Base-by-base conservation (phyloP, 2,888 invertebrate species). In the Apamea anceps region DNA sequence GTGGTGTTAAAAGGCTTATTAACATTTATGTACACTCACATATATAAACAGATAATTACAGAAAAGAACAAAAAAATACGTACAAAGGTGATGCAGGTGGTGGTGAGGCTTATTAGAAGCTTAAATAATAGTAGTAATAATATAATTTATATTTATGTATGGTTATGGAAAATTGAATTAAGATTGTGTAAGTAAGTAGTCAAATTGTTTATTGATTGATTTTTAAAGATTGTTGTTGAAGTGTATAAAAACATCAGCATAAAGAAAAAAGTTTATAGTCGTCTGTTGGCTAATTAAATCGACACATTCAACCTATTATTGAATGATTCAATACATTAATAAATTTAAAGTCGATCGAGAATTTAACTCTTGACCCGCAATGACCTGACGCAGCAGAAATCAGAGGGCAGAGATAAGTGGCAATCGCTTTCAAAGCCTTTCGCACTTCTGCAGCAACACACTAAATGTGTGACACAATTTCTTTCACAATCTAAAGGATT, bases 1-100 rank as follows among this genome's bases (percentile, higher is more conserved):
- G n/a, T n/a, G 60, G n/a, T 42, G 65, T 73, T 73, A 37, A 76
- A 72, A n/a, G 2, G 1, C 21, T 18, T 63, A 21, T 62, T 62
- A 13, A 25, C 57, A 25, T 57, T 57, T 54, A 21, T 21, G n/a
- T 60, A 13, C 57, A 57, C 12, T n/a, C 3, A 57, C 1, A 25
- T 25, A 25, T 57, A 12, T 6, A n/a, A 28, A 2, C n/a, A 13
- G 6, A 60, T 5, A 5, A 13, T 42, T 42, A 1, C 15, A 15
- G 2, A 62, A 62, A 60, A 13, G 1, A 28, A 62, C 5, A 28
- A 0, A 62, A 62, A 28, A 63, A 7, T 7, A 13, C 3, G 3
- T 18, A 18, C 3, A 63, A 18, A 18, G 8, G 1, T 62, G 18
- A 8, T 37, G 21, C 32, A 10, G 32, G 10, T 8, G 15, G 2